Conservation (phyloP, 2,797 vertebrate genomes). For the Melanotaenia pygmaea region DNA sequence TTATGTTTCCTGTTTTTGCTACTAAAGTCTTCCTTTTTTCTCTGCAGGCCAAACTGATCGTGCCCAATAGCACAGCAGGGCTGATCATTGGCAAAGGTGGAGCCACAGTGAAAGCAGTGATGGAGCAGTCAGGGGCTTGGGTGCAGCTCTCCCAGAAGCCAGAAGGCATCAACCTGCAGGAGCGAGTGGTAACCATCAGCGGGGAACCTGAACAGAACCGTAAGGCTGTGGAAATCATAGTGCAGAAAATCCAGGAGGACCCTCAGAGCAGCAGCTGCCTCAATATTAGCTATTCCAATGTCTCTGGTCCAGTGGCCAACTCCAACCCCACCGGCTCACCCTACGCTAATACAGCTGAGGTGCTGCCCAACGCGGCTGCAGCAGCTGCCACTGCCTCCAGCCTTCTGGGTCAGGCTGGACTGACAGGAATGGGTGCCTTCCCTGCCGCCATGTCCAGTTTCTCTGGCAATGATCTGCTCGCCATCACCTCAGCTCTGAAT, state of each 20-base stretch:
- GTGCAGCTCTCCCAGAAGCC: slow-evolving; percentile 97
- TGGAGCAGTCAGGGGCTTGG: slow-evolving; percentile 97
- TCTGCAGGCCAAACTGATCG: slow-evolving; percentile 92
- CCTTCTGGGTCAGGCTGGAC: slow-evolving; percentile 89
- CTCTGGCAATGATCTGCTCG: slow-evolving; percentile 93
- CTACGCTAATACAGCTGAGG: slow-evolving; percentile 92
- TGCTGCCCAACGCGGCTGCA: slow-evolving; percentile 87
- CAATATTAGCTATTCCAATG: slow-evolving; percentile 96
- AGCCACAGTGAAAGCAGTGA: slow-evolving; percentile 93
- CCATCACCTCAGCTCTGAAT: slow-evolving; percentile 95
- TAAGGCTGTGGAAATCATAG: slow-evolving; percentile 93
- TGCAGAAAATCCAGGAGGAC: slow-evolving; percentile 96
- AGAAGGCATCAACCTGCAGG: slow-evolving; percentile 95
- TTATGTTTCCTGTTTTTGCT: slow-evolving; percentile 57
- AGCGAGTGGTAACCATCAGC: slow-evolving; percentile 95
- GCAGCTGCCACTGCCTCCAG: slow-evolving; percentile 90
- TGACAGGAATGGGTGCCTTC: slow-evolving; percentile 91
- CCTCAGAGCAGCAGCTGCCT: slow-evolving; percentile 96
- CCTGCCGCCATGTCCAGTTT: slow-evolving; percentile 90
- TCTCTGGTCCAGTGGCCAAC: slow-evolving; percentile 94
- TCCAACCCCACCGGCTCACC: slow-evolving; percentile 96
- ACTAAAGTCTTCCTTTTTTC: slow-evolving; percentile 66
- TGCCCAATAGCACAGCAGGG: slow-evolving; percentile 95
- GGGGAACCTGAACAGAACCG: slow-evolving; percentile 94
- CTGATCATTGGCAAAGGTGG: slow-evolving; percentile 95